Base-by-base conservation (phyloP, 2,888 invertebrate genomes). In the Hypselothyrea guttata region DNA sequence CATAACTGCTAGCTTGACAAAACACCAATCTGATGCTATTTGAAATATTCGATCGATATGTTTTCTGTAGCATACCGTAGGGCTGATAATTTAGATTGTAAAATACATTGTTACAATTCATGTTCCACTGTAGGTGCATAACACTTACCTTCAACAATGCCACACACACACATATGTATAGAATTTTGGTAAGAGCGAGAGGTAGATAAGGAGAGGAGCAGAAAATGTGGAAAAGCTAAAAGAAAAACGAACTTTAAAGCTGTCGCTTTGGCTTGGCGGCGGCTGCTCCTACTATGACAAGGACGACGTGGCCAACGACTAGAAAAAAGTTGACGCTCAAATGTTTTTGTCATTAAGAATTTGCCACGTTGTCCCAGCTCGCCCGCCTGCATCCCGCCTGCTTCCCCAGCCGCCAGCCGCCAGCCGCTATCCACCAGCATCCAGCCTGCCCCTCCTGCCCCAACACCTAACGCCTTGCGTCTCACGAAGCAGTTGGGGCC, bases 281-380 rank as follows among this genome's bases (percentile, higher is more conserved):
- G 33, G 30, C 41, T 18, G 33, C 38, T 62, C 63, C 40, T 27
- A 27, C 35, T 42, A 40, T 58, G 60, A 54, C 60, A 54, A 68
- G 48, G 55, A 60, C 60, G 45, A 66, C 67, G 45, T 53, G 54
- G 56, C 49, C 53, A 61, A 53, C 31, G 52, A 53, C 49, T 40
- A 61, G 54, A 48, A 55, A 40, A 57, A 71, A 62, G 48, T 72
- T 63, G 77, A 60, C 53, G 66, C 69, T 69, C 55, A 77, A 78
- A 78, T 78, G 84, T 82, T 78, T 78, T 82, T 77, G 84, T 82
- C 84, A 78, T 78, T 77, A 84, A 74, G 84, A 84, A 71, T 81
- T 77, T 62, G 51, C 70, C 70, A 61, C 70, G 61, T 63, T 56
- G 22, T 5, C 13, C 12, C 34, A 12, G 22, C 5, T 2, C 2